These are phyloP conservation scores for Acrocephalus scirpaceus DNA, from an alignment of 2,797 vertebrate species.

Conservation along the genomic window DNA sequence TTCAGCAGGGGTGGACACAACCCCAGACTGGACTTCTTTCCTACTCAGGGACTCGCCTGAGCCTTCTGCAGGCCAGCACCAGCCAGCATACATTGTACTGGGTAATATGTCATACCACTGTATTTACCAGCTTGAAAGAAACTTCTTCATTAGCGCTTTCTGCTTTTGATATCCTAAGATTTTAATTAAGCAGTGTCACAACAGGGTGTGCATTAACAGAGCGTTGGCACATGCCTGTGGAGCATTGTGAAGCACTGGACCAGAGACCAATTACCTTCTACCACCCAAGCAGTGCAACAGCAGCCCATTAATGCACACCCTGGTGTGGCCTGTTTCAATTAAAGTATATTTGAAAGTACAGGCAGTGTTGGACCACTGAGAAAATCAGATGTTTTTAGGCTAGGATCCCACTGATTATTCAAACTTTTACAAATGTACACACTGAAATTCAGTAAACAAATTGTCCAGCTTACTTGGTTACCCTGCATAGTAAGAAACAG, in stretches of 20 bases:
- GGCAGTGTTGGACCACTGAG: background rate
- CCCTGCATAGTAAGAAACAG: background rate
- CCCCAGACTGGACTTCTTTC: background rate
- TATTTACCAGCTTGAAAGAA: constrained; percentile 15
- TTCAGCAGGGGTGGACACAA: background rate
- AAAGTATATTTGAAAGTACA: constrained; percentile 33
- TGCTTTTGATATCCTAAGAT: constrained; percentile 34
- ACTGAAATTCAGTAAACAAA: constrained; percentile 28
- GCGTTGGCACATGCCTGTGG: constrained; percentile 24
- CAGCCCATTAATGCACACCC: constrained; percentile 45
- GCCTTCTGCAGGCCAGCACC: background rate
- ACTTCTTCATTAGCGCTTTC: constrained; percentile 24
- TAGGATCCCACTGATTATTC: constrained; percentile 21
- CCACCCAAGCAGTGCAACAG: constrained; percentile 45
- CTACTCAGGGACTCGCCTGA: background rate
- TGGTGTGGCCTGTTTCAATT: constrained; percentile 51
- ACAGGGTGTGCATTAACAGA: constrained; percentile 54
- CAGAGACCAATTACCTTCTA: constrained; percentile 66
- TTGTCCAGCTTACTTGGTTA: constrained; percentile 1
- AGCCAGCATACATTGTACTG: background rate
- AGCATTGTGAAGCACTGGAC: constrained; percentile 58
- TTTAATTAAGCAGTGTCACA: constrained; percentile 67
- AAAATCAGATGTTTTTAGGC: constrained; percentile 19
- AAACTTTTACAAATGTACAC: background rate
- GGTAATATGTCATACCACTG: background rate